These are phyloP conservation scores for Mallotus villosus DNA, from an alignment of 2,797 vertebrate genomes.

Conservation along the genomic window DNA sequence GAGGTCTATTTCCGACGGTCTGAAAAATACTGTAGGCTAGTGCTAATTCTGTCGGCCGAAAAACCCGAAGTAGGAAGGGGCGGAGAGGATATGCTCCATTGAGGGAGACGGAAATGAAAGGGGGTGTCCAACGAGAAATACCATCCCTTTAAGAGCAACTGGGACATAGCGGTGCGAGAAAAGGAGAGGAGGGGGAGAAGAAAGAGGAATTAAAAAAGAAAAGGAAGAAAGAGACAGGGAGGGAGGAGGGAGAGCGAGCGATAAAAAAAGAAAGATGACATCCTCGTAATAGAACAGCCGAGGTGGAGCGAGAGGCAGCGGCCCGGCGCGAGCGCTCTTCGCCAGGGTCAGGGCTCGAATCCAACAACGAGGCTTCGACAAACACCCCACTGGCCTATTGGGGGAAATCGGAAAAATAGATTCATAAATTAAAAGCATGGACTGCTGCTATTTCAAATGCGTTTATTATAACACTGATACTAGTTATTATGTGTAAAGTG, in stretches of 20 bases:
- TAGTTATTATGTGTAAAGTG: constrained; percentile 54
- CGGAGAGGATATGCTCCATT: constrained; percentile 38
- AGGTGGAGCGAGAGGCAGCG: constrained; percentile 78
- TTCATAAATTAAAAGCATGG: constrained; percentile 69
- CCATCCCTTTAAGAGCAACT: constrained; percentile 80
- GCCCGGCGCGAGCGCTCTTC: constrained; percentile 73
- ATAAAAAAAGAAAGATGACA: constrained; percentile 86
- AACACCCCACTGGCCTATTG: constrained; percentile 78
- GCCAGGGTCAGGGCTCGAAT: constrained; percentile 76
- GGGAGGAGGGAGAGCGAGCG: constrained; percentile 74
- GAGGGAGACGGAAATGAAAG: constrained; percentile 68
- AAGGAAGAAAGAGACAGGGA: constrained; percentile 80
- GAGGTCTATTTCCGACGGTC: constrained; percentile 31
- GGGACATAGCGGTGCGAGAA: constrained; percentile 79
- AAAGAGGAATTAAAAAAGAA: constrained; percentile 84
- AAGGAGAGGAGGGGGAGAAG: constrained; percentile 82
- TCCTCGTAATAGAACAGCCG: constrained; percentile 77
- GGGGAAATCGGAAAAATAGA: constrained; percentile 67
- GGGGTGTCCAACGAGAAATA: constrained; percentile 60
- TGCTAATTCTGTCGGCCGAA: constrained; percentile 67
- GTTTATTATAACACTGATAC: constrained; percentile 55
- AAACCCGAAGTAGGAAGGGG: constrained; percentile 40
- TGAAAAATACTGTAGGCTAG: background rate
- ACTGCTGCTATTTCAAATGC: constrained; percentile 59
- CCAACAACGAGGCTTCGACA: constrained; percentile 80